These are phyloP conservation scores for Cartodere bifasciata DNA, from an alignment of 2,888 invertebrate species.

Conservation along the genomic window DNA sequence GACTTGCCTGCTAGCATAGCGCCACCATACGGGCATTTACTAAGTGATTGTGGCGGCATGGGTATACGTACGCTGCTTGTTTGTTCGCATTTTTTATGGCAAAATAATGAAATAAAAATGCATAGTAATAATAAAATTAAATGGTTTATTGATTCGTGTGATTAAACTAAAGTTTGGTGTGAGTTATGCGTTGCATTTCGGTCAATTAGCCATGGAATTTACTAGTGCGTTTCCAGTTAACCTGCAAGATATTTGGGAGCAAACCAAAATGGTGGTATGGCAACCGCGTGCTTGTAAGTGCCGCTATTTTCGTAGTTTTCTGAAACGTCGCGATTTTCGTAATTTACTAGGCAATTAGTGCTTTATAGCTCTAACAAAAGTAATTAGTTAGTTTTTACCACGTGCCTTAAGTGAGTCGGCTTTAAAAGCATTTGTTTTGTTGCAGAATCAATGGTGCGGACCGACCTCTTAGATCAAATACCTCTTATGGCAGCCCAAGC, in stretches of 20 bases:
- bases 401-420: too few relatives aligned
- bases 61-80: constrained; percentile 13
- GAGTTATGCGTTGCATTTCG: too few relatives aligned
- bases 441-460: constrained; percentile 47
- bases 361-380: too few relatives aligned
- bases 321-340: neutral
- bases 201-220: constrained; percentile 14
- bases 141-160: too few relatives aligned
- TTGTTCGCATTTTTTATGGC: constrained; percentile 18
- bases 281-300: constrained; percentile 33
- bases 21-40: constrained; percentile 24
- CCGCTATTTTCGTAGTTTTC: constrained; percentile 22
- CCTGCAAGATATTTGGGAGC: constrained; percentile 32
- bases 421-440: constrained; percentile 13
- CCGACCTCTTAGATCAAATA: constrained; percentile 52
- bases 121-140: too few relatives aligned
- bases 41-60: constrained; percentile 22
- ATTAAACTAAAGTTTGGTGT: constrained; percentile 4
- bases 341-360: too few relatives aligned
- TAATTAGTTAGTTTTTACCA: too few relatives aligned
- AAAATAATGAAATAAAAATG: too few relatives aligned
- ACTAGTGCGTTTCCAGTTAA: constrained; percentile 33
- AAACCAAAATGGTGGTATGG: constrained; percentile 34
- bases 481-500: constrained; percentile 52
- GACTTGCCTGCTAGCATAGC: constrained; percentile 21